Conservation (phyloP, 2,888 invertebrate genomes). For the Silvanus unidentatus region DNA sequence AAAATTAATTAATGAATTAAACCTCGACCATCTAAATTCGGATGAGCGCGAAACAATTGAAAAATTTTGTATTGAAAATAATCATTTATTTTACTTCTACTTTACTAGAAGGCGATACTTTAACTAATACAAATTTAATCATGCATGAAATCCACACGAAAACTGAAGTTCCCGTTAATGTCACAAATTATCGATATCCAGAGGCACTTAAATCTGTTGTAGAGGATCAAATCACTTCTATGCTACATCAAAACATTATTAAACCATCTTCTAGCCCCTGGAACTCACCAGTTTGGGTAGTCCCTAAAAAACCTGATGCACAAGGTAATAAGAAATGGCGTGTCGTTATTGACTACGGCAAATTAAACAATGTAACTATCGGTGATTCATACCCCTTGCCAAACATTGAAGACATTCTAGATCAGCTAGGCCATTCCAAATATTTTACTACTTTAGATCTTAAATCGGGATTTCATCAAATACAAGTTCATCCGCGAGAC, state of each 20-base stretch:
- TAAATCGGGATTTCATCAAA: too few relatives aligned
- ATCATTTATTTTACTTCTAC: constrained; percentile 19
- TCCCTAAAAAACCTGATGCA: constrained; percentile 10
- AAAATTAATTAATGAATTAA: not conserved
- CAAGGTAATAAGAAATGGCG: constrained; percentile 8
- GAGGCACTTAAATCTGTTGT: constrained; percentile 25
- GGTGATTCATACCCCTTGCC: constrained; percentile 10
- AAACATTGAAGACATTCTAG: constrained; percentile 5
- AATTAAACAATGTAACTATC: constrained; percentile 10
- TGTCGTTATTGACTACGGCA: constrained; percentile 10
- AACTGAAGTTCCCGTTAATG: constrained; percentile 16
- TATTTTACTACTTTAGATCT: too few relatives aligned
- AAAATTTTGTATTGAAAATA: constrained; percentile 13
- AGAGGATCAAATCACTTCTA: constrained; percentile 13
- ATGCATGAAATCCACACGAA: constrained; percentile 18
- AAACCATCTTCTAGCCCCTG: constrained; percentile 14
- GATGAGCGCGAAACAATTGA: constrained; percentile 15
- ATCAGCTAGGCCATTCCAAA: too few relatives aligned
- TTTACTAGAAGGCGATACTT: constrained; percentile 5
- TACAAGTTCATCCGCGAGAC: too few relatives aligned
- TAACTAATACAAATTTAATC: constrained; percentile 21
- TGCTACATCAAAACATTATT: constrained; percentile 20
- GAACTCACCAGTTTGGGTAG: constrained; percentile 21
- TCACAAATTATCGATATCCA: constrained; percentile 28
- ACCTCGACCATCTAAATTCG: constrained; percentile 15